Base-by-base conservation (phyloP, 2,797 vertebrate genomes). In the Ambastaia sidthimunki region DNA sequence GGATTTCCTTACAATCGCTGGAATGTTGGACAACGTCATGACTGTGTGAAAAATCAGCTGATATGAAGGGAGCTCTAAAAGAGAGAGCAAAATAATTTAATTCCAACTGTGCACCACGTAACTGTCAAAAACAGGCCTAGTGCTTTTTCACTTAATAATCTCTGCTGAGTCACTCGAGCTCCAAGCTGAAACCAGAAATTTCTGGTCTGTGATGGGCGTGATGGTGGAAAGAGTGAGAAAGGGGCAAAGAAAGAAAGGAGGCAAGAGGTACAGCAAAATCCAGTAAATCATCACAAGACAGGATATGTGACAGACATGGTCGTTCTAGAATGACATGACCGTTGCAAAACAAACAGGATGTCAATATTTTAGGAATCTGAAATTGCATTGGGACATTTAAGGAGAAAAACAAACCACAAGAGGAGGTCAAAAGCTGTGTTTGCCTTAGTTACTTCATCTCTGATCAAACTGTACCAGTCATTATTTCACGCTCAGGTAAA, bases 291-390 rank as follows among this genome's bases (percentile, higher is more conserved):
- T 79, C 84, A 70, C 7, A 70, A 62, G 28, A 41, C 87, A 78
- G 67, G 86, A 85, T 82, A 76, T 85, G 86, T 86, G 84, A 89
- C 87, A 87, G 85, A 21, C 37, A 83, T 44, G 68, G n/a, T 76
- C 83, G 66, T 52, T 28, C 12, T 7, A 71, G 63, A 73, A 54
- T 78, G 52, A 67, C 74, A 74, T 7, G 15, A 41, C 48, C 50
- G 31, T 78, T 85, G 65, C 74, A 59, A 47, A 74, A 82, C 48
- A n/a, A 31, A 44, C 62, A 62, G 41, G 74, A 82, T 34, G 7
- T 47, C 37, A 6, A 12, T 50, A 34, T 41, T 34, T 68, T 70
- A 9, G 3, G 7, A 78, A 13, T 18, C 6, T 31, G 15, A 76
- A 73, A 47, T 41, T 41, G 52, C 16, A 19, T 21, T 47, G 48